Evolutionary conservation across 2,113 vertebrate species (phyloP), one percentile per base, ranked within the genome.

Genomic region (Apodemus sylvaticus): DNA sequence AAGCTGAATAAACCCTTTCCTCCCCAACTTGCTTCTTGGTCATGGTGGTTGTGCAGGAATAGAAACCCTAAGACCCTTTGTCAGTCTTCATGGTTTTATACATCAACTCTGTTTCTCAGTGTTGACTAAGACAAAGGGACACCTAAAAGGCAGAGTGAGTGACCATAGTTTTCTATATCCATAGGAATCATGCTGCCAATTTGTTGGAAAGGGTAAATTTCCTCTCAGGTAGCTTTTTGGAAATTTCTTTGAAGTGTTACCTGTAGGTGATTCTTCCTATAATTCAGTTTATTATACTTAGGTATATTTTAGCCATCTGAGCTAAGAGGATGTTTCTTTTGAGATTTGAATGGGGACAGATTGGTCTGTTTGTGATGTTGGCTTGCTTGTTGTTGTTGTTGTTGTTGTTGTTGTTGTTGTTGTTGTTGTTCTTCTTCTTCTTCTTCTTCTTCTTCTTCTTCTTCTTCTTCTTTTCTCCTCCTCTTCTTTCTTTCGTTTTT

Each of bases 161-260:
- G 53, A 70, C 48, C 55, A 1, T 48, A 53, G 26, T 68, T 77
- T 95, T 83, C 58, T 92, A n/a, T 39, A 86, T 70, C 9, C 1
- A 16, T 42, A 31, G 68, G 42, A 93, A 20, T 87, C 83, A n/a
- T 68, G 58, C 39, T 94, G 68, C 78, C 48, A 20, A 31, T 4
- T 78, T 95, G 42, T 74, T 93, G n/a, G 93, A 24, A 93, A 94
- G 62, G 53, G 9, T 90, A 86, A 78, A 76, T 66, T 88, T 95
- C 20, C 60, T 94, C 34, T 24, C 81, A 68, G 85, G 77, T 62
- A 74, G 78, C 51, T 89, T 78, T 77, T 68, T 88, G 79, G 90
- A 71, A 77, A 60, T 96, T 89, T 93, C 71, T 90, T 73, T 31
- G 74, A 19, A 42, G 34, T 71, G 42, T 19, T 89, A 39, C 42